Evolutionary conservation across 2,888 invertebrate genomes (phyloP), one percentile per base, ranked within the genome.

Genomic region (Chelonus formosanus): DNA sequence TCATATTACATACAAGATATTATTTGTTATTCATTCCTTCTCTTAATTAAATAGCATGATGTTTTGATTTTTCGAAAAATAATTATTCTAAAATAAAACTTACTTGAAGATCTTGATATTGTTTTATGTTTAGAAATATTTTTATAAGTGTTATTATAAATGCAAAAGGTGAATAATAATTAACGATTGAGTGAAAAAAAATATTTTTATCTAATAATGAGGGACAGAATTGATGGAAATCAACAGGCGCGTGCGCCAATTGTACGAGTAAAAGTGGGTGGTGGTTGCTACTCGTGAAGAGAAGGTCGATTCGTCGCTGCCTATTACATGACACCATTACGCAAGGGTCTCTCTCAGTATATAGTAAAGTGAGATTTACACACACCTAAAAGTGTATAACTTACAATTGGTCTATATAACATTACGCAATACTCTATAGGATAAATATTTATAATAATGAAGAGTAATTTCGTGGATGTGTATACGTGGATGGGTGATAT

Each of bases 301-400:
- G 78, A 80, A 79, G 79, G 80, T 77, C 76, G 76, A 79, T 78
- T 76, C 77, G 75, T 74, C 71, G 71, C 76, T 73, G 75, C 58
- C 58, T 75, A 76, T 79, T 79, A 77, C 77, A 78, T 77, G 79
- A 79, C 80, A 79, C 76, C 72, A 74, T 80, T 80, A 77, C 79
- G 80, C 79, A 80, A 80, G 71, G 71, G 67, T 47, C 61, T 63
- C 65, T 59, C 67, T 50, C 65, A 40, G 7, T 50, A 44, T 60
- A 52, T 40, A 59, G 57, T 48, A 47, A 59, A 67, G 40, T 61
- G 57, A 47, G 52, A 58, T 63, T 40, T 40, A 40, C 40, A 40
- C 40, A 64, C 36, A 62, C 34, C 52, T 32, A 45, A 55, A 54
- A n/a, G 35, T 47, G 32, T 50, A 31, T 56, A 34, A 36, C 50